Evolutionary conservation across 2,797 vertebrate species (phyloP), one percentile per base, ranked within the genome.

Genomic region (Borostomias antarcticus): DNA sequence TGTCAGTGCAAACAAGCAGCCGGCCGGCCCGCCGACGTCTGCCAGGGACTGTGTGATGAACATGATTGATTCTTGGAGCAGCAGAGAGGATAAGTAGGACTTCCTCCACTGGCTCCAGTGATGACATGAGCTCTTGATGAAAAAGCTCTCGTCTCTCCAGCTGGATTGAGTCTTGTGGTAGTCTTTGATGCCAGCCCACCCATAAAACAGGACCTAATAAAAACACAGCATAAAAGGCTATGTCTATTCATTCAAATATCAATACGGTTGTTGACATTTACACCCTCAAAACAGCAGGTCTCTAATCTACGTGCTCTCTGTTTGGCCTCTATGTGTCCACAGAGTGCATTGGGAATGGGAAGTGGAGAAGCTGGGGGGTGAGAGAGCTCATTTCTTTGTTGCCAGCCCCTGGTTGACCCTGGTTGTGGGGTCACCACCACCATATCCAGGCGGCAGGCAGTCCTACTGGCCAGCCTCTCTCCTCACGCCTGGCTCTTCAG

Each of bases 381-480:
- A 50, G 23, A 13, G 10, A 50, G 17, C 64, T 33, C 7, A 48
- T 35, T 30, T 67, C 56, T 63, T 57, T 52, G 32, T 48, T 40
- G 47, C 54, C 50, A 62, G 32, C 37, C 52, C 19, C 51, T 58
- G 67, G 45, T 63, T 26, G 23, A 51, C 60, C 45, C 47, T 64
- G 37, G 21, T 5, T 80, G 69, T 70, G 47, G 30, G 33, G 56
- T 66, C 60, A 32, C 40, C 66, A 47, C 69, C 69, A 64, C n/a
- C n/a, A n/a, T n/a, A n/a, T n/a, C n/a, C n/a, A n/a, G n/a, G n/a
- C n/a, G n/a, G n/a, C n/a, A n/a, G n/a, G n/a, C n/a, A n/a, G 7
- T 43, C 70, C 70, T 65, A 51, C 70, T 52, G 78, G 86, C 80
- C 86, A 84, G 81, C 59, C 70, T 37, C 67, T 68, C 70, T 66